These are phyloP conservation scores for Oncorhynchus gorbuscha DNA, from an alignment of 2,113 vertebrate species.

Conservation along the genomic window DNA sequence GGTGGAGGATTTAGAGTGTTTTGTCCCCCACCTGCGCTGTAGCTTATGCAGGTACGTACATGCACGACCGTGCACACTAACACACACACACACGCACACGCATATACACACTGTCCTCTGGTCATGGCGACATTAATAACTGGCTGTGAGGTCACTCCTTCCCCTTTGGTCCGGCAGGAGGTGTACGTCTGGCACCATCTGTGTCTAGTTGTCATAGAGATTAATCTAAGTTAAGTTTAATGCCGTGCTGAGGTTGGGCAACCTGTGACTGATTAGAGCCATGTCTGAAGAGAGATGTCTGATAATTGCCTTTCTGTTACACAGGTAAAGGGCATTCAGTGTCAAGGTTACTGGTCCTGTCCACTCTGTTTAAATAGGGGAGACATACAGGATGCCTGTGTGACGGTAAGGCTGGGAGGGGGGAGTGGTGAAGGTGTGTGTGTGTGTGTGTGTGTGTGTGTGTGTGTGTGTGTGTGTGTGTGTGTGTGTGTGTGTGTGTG, in stretches of 20 bases:
- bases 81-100: neutral
- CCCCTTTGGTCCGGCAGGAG: conserved; percentile 58
- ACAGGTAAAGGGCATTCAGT: conserved; percentile 43
- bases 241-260: conserved; percentile 15
- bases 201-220: conserved; percentile 48
- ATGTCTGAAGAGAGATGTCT: conserved; percentile 44
- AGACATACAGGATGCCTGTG: too few species aligned
- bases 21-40: too few species aligned
- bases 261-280: conserved; percentile 24
- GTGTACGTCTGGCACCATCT: conserved; percentile 35
- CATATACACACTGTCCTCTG: neutral
- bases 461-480: too few species aligned
- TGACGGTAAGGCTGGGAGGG: too few species aligned
- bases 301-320: conserved; percentile 64
- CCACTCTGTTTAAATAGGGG: neutral
- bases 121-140: conserved; percentile 28
- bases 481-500: too few species aligned
- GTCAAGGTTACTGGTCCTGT: conserved; percentile 53
- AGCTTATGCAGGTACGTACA: neutral
- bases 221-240: conserved; percentile 53
- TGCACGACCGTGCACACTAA: neutral
- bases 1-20: too few species aligned
- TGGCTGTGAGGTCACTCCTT: conserved; percentile 42
- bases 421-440: too few species aligned
- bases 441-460: too few species aligned